Evolutionary conservation across 2,888 invertebrate species (phyloP), one percentile per base, ranked within the genome.

Genomic region (Nemurella pictetii): DNA sequence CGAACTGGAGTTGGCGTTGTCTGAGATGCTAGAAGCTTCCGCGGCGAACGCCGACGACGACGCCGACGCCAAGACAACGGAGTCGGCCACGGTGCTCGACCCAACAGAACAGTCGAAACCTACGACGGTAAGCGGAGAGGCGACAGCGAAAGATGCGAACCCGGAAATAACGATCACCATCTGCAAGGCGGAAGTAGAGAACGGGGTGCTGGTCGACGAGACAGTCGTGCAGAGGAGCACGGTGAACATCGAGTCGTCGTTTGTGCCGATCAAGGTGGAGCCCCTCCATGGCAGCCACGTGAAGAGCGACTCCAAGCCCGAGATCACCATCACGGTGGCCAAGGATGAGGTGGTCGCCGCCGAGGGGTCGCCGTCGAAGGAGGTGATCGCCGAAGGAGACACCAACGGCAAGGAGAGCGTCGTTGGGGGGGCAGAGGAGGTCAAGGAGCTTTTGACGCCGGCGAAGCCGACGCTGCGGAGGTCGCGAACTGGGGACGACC

Each of bases 1-100:
- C 26, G 90, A 90, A 86, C 86, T 90, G 36, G 90, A 90, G 85
- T 89, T 88, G 0, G 90, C 90, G 5, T 87, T 90, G n/a, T 89
- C 89, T 12, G 90, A 90, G 85, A 89, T 90, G 89, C 86, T 90
- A 27, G 90, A 90, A 85, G 84, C 85, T 0, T 83, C 84, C 7
- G 83, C 73, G 20, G 55, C 0, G 28, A 55, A 82, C 0, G 80
- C 26, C 29, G 85, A 83, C 27, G 84, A 85, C n/a, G 84, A 83
- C 20, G 83, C 83, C 0, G 85, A 84, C n/a, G 84, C 82, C 55
- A 77, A 30, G 75, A 29, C 25, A n/a, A 81, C 26, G 12, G 35
- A 30, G 32, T n/a, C 80, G 26, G 32, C 32, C 32, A 35, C 15
- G 28, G 29, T 30, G 30, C 35, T 26, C 32, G 74, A n/a, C 74